phyloP scores from a whole-genome alignment of 2,113 vertebrate species.

The Anguilla rostrata region DNA sequence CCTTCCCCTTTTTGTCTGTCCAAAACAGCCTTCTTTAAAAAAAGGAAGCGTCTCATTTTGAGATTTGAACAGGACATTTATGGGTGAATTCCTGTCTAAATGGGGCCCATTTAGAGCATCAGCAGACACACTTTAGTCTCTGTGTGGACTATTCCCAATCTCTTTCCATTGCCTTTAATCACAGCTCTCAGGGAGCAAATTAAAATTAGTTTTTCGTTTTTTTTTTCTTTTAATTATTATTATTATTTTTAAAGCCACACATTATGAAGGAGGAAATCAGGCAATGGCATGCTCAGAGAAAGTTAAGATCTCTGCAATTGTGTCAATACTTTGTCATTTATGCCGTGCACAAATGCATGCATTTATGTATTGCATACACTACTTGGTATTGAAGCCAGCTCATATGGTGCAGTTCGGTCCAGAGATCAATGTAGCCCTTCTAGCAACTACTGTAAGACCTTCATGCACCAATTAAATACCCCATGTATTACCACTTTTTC shows the following conservation, averaged over 20 bases:
- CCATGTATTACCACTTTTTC: background rate
- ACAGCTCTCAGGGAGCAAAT: too few relatives aligned
- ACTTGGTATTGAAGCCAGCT: background rate
- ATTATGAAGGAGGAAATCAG: background rate
- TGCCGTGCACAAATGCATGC: background rate
- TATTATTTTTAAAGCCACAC: background rate
- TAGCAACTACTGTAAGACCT: background rate
- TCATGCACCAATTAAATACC: background rate
- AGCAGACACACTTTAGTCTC: too few relatives aligned
- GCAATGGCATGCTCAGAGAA: background rate
- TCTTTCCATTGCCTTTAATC: too few relatives aligned
- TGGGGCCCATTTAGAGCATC: too few relatives aligned
- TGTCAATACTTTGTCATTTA: background rate
- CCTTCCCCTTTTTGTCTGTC: background rate
- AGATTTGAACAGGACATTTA: background rate
- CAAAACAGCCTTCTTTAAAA: background rate
- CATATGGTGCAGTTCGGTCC: background rate
- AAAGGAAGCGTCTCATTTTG: too few relatives aligned
- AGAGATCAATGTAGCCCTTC: background rate
- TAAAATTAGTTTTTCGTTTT: too few relatives aligned
- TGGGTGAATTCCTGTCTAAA: too few relatives aligned
- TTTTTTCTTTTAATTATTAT: too few relatives aligned
- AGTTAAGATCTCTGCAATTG: too few relatives aligned
- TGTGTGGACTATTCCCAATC: too few relatives aligned
- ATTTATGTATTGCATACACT: background rate